These are phyloP conservation scores for Oxyteleia sp. DNA, from an alignment of 2,888 invertebrate species.

Conservation along the genomic window DNA sequence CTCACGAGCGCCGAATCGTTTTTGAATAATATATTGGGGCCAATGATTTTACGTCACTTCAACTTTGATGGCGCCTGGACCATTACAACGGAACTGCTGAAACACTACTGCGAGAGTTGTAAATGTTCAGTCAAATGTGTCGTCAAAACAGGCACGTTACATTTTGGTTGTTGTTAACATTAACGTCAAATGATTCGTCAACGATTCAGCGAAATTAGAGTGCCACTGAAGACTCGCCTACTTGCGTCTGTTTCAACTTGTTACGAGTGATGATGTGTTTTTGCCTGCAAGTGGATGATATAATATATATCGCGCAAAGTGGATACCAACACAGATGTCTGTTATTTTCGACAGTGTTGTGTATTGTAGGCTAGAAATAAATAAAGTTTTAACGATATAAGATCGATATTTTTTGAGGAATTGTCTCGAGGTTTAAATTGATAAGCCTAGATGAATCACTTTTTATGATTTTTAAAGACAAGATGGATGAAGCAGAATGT, in stretches of 20 bases:
- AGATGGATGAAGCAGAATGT: no score
- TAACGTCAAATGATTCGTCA: background rate
- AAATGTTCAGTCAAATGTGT: conserved; percentile 1
- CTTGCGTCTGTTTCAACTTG: background rate
- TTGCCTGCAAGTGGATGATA: background rate
- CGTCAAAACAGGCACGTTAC: conserved; percentile 1
- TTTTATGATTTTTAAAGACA: no score
- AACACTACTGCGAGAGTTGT: background rate
- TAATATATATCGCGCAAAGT: background rate
- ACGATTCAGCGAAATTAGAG: conserved; percentile 2
- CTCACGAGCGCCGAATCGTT: background rate
- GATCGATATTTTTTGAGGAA: no score
- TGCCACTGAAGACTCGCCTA: background rate
- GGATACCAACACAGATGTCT: no score
- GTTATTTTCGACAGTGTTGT: no score
- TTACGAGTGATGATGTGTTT: background rate
- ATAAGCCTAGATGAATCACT: no score
- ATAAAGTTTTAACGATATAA: no score
- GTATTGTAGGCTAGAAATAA: no score
- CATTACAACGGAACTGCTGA: conserved; percentile 1
- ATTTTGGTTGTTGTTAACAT: background rate
- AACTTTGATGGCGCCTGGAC: background rate
- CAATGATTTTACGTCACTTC: background rate
- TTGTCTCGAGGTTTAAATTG: no score
- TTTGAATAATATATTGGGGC: background rate